Base-by-base conservation (phyloP, 2,888 invertebrate species). In the Agrochola macilenta region DNA sequence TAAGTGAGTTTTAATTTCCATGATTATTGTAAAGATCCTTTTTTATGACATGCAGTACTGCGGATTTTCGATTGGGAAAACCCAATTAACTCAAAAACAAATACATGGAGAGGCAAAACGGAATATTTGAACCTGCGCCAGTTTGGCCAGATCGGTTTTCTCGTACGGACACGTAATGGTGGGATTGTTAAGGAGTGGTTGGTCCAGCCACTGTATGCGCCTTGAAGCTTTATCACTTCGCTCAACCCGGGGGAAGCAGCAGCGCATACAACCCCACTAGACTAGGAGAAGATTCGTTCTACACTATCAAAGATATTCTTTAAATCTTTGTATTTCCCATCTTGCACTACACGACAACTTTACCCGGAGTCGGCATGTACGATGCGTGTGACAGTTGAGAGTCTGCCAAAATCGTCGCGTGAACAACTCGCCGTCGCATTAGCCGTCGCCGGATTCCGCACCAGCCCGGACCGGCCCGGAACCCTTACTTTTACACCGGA, bases 321-420 rank as follows among this genome's bases (percentile, higher is more conserved):
- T 26, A 43, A 26, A 65, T n/a, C 43, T 65, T 58, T 8, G 70
- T 35, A 81, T 74, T 86, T 80, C 75, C 74, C 14, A 26, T 86
- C 90, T 89, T 69, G 23, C 20, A 82, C 68, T 92, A 87, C 72
- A 57, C 0, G 12, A 64, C 49, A 60, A 26, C 14, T 78, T 69
- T 58, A 69, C 49, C 66, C 46, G 17, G 78, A 88, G 86, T 84
- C 89, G 84, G 89, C 88, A 91, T 89, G 91, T 90, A 90, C 94
- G 91, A 94, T 95, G 95, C 95, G 95, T 95, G 95, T 93, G 95
- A 96, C 95, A 95, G 94, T 95, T 95, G 95, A 95, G 91, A 92
- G 92, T 93, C 93, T 95, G 95, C 96, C 96, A 95, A 95, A 84
- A 95, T 95, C 93, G 92, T 92, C 93, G 93, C 92, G 89, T 87